Evolutionary conservation across 2,797 vertebrate species (phyloP).

Genomic region (Apogon hyalosoma): DNA sequence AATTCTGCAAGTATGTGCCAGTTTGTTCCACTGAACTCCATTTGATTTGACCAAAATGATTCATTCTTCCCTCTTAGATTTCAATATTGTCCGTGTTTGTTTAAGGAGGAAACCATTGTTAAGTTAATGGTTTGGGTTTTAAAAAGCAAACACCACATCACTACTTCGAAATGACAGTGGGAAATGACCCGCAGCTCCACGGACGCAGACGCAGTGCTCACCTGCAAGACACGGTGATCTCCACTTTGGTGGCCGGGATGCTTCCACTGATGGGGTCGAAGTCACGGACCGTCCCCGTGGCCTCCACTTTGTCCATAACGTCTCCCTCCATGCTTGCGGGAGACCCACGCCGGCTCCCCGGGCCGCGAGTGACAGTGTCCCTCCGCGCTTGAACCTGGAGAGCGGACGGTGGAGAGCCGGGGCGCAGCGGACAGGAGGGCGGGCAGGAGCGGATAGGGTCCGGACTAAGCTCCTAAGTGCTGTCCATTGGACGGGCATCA

Average conservation of each 20-base stretch:
- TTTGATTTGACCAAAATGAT: too few species aligned
- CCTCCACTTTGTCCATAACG: conserved; percentile 91
- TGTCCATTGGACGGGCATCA: conserved; percentile 58
- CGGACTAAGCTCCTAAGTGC: conserved; percentile 61
- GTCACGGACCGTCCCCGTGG: conserved; percentile 89
- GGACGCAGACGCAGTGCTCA: conserved; percentile 63
- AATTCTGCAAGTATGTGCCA: too few species aligned
- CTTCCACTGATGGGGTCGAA: conserved; percentile 90
- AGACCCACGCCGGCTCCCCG: conserved; percentile 72
- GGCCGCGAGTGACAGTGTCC: conserved; percentile 49
- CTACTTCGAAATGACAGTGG: too few species aligned
- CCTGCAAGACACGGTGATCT: conserved; percentile 98
- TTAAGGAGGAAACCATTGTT: too few species aligned
- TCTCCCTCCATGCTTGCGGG: conserved; percentile 85
- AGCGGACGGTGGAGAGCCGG: conserved; percentile 55
- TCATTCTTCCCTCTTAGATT: too few species aligned
- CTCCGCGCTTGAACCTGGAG: conserved; percentile 45
- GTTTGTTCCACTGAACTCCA: too few species aligned
- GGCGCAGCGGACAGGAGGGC: conserved; percentile 31
- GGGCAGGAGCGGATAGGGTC: conserved; percentile 49
- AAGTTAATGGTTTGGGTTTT: too few species aligned
- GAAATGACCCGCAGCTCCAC: conserved; percentile 26
- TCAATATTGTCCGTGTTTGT: too few species aligned
- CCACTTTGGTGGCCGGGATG: conserved; percentile 95
- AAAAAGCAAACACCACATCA: too few species aligned